A percentile compares a stretch with the other conserved stretches of the same genome.
Evolutionary conservation across 1,140 invertebrate genomes (phyloP).

Genomic region (Cydia strobilella): DNA sequence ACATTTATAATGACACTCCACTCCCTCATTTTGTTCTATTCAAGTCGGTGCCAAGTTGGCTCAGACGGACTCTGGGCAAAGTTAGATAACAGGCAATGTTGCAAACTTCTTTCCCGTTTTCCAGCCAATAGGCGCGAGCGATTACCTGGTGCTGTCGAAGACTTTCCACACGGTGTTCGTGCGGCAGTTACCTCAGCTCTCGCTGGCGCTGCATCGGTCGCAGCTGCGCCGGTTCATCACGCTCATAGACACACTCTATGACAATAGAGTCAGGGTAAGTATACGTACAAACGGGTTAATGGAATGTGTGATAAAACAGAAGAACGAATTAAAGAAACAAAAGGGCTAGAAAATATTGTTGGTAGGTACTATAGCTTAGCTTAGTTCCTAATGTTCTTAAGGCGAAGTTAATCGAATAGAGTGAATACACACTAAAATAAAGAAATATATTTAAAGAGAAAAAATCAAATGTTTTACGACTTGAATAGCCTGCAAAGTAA

Average conservation of each 20-base stretch:
- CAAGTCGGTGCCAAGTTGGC: background rate
- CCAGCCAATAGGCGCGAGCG: slow-evolving; percentile 94
- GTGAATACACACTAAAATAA: too few relatives aligned
- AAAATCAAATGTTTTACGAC: too few relatives aligned
- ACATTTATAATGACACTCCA: too few relatives aligned
- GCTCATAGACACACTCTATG: slow-evolving; percentile 98
- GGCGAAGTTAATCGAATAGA: too few relatives aligned
- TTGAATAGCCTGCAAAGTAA: too few relatives aligned
- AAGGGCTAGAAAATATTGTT: too few relatives aligned
- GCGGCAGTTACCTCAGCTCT: slow-evolving; percentile 91
- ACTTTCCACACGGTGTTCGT: slow-evolving; percentile 98
- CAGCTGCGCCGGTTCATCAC: slow-evolving; percentile 97
- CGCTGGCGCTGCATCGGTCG: slow-evolving; percentile 87
- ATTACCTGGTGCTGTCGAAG: slow-evolving; percentile 95
- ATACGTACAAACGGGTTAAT: background rate
- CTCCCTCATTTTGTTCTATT: too few relatives aligned
- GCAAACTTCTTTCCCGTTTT: slow-evolving; percentile 48
- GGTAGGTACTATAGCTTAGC: too few relatives aligned
- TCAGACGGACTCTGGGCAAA: background rate
- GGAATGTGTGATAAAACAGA: too few relatives aligned
- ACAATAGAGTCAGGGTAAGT: slow-evolving; percentile 90
- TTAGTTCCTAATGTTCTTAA: too few relatives aligned
- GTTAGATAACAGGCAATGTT: background rate
- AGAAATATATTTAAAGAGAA: too few relatives aligned
- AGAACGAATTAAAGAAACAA: too few relatives aligned